A percentile compares a stretch with the other conserved stretches of the same genome.
Conservation (phyloP, 2,113 vertebrate genomes). For the Saguinus imperator region DNA sequence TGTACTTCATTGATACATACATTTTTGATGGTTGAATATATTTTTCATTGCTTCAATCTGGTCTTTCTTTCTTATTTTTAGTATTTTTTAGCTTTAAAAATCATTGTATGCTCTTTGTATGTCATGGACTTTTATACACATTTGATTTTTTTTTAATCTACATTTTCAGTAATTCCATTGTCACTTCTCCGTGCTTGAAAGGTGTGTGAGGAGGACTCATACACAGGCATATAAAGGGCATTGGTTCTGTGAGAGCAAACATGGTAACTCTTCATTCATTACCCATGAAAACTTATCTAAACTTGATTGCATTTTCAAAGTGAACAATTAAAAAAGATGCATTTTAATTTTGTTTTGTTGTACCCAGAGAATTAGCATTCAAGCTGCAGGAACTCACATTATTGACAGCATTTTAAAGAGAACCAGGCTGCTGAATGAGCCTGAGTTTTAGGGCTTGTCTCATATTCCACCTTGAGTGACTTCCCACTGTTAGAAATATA, state of each 20-base stretch:
- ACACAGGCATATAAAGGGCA: background rate
- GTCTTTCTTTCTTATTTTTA: background rate
- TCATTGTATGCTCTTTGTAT: conserved; percentile 5
- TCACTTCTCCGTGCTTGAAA: background rate
- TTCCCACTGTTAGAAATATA: conserved; percentile 53
- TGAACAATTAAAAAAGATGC: conserved; percentile 16
- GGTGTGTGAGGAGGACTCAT: background rate
- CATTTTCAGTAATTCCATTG: background rate
- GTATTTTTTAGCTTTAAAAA: background rate
- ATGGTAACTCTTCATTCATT: background rate
- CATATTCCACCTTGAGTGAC: conserved; percentile 52
- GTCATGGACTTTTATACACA: background rate
- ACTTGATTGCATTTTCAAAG: conserved; percentile 48
- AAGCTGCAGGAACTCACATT: background rate
- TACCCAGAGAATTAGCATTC: conserved; percentile 14
- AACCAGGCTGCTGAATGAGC: background rate
- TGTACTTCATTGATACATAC: background rate
- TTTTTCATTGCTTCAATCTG: background rate
- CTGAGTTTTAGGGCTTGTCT: conserved; percentile 56
- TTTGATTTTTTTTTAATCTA: conserved; percentile 4
- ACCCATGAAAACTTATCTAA: background rate
- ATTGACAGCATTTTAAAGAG: conserved; percentile 7
- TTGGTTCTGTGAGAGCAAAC: background rate
- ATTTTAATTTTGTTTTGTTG: conserved; percentile 64
- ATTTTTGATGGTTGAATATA: background rate